Base-by-base conservation (phyloP, 2,113 vertebrate genomes). In the Sphaerodactylus townsendi region DNA sequence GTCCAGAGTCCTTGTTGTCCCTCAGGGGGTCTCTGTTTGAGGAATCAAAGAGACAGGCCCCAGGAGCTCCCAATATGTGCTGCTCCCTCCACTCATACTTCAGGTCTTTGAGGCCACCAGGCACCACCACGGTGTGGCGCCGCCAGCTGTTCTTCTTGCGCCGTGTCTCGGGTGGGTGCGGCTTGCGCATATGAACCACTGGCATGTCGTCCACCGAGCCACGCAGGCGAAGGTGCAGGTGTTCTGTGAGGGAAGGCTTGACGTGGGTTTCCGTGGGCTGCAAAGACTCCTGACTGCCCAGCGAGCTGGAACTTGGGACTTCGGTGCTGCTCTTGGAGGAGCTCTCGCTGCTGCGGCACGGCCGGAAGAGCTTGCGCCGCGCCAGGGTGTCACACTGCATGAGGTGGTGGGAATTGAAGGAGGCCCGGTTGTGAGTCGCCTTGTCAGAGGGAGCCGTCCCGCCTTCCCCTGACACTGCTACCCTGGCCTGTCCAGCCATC, bases 371-470 rank as follows among this genome's bases (percentile, higher is more conserved):
- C 89, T 97, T 97, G 88, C 97, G 98, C 4, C 98, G 95, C 21
- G 98, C 98, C 89, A 99, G 92, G 0, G 90, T 92, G 95, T 98
- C 96, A 1, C 98, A 98, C 91, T 98, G 98, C 87, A 99, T 99
- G 74, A 99, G 96, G 90, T 94, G 97, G 93, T 98, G 98, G 68
- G 98, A 99, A 91, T 93, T 98, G 94, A 99, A 99, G 74, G 97
- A 98, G 0, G 97, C 95, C 80, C 97, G 95, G 85, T 95, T 93
- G 17, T 82, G 81, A 71, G 95, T 86, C 0, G 93, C 81, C 39
- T 87, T 86, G 65, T 89, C 76, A 85, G 93, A 65, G 76, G 68
- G 83, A 2, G 62, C 6, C 21, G 81, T n/a, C 0, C 41, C 7
- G 0, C 0, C 30, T 0, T 23, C 82, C 0, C 5, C 88, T 7